Conservation (phyloP, 2,797 vertebrate species). For the Mareca penelope region DNA sequence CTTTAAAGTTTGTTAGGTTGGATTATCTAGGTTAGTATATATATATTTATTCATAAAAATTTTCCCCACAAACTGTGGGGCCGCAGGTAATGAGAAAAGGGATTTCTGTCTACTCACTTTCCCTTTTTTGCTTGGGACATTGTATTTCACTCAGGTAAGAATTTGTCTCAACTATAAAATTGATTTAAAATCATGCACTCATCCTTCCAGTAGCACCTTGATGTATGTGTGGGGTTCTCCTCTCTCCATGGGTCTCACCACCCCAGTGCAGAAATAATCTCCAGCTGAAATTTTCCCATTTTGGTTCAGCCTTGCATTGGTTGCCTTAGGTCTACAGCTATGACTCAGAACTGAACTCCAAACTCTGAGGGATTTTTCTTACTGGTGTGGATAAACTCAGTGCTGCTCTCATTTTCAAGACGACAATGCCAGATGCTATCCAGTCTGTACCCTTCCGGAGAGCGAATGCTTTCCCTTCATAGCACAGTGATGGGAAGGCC, state of each 20-base stretch:
- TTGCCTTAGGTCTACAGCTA: not conserved
- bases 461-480: not conserved
- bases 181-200: constrained; percentile 51
- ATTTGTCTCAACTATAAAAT: constrained; percentile 54
- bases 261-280: not conserved
- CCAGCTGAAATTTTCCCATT: not conserved
- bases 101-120: constrained; percentile 11
- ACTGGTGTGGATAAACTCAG: not conserved
- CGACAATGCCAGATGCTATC: not conserved
- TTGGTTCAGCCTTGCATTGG: not conserved
- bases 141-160: constrained; percentile 33
- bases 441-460: not conserved
- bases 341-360: constrained; percentile 10
- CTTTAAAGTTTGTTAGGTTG: not conserved
- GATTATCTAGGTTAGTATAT: not conserved
- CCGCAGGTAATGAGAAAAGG: not conserved
- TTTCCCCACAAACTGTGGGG: constrained; percentile 38
- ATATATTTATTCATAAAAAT: not conserved
- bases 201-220: not conserved
- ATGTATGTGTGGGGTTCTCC: not conserved
- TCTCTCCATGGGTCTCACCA: not conserved
- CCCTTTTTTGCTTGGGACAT: not conserved
- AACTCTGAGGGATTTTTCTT: not conserved
- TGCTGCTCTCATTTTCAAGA: not conserved
- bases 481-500: not conserved